These are phyloP conservation scores for Myripristis jacobus DNA, from an alignment of 2,797 vertebrate species.

Conservation along the genomic window DNA sequence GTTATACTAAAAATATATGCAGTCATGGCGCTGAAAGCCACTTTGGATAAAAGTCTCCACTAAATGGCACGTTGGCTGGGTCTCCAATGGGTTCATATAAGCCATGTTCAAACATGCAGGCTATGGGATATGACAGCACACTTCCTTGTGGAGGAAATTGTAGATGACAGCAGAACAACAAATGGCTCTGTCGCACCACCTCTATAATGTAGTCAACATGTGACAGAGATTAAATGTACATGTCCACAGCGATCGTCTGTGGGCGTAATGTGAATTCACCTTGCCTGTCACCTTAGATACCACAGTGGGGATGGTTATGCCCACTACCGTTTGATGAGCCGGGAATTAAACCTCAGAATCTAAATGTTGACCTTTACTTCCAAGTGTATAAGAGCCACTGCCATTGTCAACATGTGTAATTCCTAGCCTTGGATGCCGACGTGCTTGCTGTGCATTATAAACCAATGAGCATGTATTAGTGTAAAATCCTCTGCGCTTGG, in stretches of 20 bases:
- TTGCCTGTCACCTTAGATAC: slow-evolving; percentile 43
- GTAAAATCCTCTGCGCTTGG: slow-evolving; percentile 65
- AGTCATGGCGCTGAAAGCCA: neutral
- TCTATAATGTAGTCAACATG: slow-evolving; percentile 20
- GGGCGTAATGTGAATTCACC: slow-evolving; percentile 22
- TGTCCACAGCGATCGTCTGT: slow-evolving; percentile 21
- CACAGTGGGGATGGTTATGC: slow-evolving; percentile 22
- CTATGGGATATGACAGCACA: slow-evolving; percentile 2
- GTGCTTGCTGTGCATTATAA: slow-evolving; percentile 74
- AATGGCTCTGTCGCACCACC: slow-evolving; percentile 9
- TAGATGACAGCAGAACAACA: slow-evolving; percentile 22
- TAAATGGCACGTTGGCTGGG: slow-evolving; percentile 9
- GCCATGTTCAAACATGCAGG: neutral
- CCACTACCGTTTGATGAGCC: slow-evolving; percentile 41
- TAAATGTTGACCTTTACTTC: slow-evolving; percentile 80
- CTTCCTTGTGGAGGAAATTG: slow-evolving; percentile 26
- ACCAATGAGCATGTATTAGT: slow-evolving; percentile 77
- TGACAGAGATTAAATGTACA: slow-evolving; percentile 43
- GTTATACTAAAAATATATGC: slow-evolving; percentile 3
- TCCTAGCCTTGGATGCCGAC: slow-evolving; percentile 63
- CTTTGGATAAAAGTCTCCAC: neutral
- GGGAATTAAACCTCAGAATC: slow-evolving; percentile 70
- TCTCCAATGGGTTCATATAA: slow-evolving; percentile 21
- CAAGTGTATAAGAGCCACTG: slow-evolving; percentile 54
- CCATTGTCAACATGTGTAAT: slow-evolving; percentile 80